Evolutionary conservation across 2,797 vertebrate species (phyloP), one percentile per base, ranked within the genome.

Genomic region (Lemur catta): DNA sequence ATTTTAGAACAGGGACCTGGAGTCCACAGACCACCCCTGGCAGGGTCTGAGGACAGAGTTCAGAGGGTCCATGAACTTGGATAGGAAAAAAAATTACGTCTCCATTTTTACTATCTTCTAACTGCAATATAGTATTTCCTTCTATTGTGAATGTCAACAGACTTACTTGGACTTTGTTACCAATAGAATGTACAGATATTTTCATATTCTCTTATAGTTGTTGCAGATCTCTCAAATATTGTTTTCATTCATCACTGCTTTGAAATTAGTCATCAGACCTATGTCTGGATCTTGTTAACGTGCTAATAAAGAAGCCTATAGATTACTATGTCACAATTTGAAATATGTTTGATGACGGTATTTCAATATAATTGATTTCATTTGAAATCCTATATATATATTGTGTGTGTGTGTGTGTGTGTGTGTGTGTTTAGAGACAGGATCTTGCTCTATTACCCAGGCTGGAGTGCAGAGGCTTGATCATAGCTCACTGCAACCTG

Each of bases 1-100:
- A 84, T 84, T 94, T 87, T 74, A 92, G 76, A 80, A 94, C 30
- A 93, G 74, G 59, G 85, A 88, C 59, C 72, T 48, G 57, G 46
- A 26, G 26, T 79, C 35, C 78, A 82, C 22, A 59, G 46, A 74
- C 57, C n/a, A 69, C 52, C 41, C 28, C 59, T 69, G 7, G 15
- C 80, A 55, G 43, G 11, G 12, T 72, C 61, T 71, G 22, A 82
- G 80, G 61, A 78, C 89, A 82, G 81, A 82, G 94, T 67, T 94
- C 22, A 57, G 8, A 35, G 14, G 2, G 10, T 80, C 57, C 30
- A 30, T 65, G 41, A 95, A 89, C 55, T 82, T 67, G 18, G 22
- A 79, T 84, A 30, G 80, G 30, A 74, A 63, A 82, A 87, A 63
- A 55, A 61, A 28, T 71, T 63, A 59, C 6, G n/a, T 81, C 78